Evolutionary conservation across 2,797 vertebrate genomes (phyloP), one percentile per base, ranked within the genome.

Genomic region (Notolabrus celidotus): DNA sequence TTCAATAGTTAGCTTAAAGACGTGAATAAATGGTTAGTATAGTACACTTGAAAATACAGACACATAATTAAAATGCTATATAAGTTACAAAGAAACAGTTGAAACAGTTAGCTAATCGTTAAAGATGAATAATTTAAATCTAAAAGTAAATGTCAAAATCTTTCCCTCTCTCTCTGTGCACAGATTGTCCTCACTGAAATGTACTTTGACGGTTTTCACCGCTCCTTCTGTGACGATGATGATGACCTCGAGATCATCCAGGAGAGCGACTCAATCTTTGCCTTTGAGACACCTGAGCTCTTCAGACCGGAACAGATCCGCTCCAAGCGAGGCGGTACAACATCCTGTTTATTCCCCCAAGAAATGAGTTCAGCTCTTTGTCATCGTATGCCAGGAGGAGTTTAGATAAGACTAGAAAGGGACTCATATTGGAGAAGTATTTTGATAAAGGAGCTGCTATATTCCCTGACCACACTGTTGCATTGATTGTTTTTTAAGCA

Each of bases 161-260:
- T 45, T 46, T 36, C 76, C 33, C 52, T 77, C 16, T 14, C 19
- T 0, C 0, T 46, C 19, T 55, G 39, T 1, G 9, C 42, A 69
- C 88, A 99, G 98, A 98, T 99, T 2, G 97, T 98, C 87, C 95
- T 99, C 84, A 99, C 98, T 0, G 98, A 99, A 93, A 98, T 99
- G 97, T 99, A 99, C 93, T 99, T 94, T 0, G 98, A 99, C 57
- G 98, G 98, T 23, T 99, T 99, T 69, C 98, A 99, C 55, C 98
- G 98, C 77, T 99, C 98, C 84, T 99, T 99, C 93, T 98, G 97
- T 0, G 97, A 99, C 16, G 95, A 96, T 0, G 97, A 99, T 0
- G 97, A 99, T 49, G 97, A 99, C 89, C 93, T 99, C 41, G 97
- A 98, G 87, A 95, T 95, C 47, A 96, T 99, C 76, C 98, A 99